Percentiles rank a stretch among this genome's conserved stretches.
These are phyloP conservation scores for Odontothrips loti DNA, from an alignment of 2,888 invertebrate species.

Conservation along the genomic window DNA sequence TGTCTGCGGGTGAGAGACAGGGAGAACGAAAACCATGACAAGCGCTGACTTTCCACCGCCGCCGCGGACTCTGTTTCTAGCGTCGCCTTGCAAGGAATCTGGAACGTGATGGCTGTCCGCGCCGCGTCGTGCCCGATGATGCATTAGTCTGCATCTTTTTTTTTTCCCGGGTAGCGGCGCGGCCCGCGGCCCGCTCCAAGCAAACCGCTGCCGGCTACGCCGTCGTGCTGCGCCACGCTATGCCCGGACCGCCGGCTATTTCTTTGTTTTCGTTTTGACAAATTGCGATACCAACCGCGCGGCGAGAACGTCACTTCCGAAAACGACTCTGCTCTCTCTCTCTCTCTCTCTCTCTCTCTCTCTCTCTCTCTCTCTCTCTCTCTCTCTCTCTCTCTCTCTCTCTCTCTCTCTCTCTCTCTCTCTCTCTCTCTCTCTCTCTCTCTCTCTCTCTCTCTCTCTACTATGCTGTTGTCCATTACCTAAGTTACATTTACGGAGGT, in stretches of 20 bases:
- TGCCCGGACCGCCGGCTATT: background rate
- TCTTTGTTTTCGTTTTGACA: background rate
- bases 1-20: too few species aligned
- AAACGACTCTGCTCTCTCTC: background rate
- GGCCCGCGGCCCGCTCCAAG: too few species aligned
- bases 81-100: background rate
- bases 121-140: background rate
- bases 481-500: too few species aligned
- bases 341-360: background rate
- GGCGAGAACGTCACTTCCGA: background rate
- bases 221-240: too few species aligned
- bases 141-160: background rate
- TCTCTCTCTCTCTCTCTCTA: conserved; percentile 3
- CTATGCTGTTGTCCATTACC: background rate
- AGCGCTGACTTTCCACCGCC: too few species aligned
- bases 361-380: background rate
- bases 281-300: background rate
- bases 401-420: background rate
- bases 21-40: too few species aligned
- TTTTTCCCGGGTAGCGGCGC: background rate
- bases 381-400: background rate
- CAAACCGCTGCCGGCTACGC: too few species aligned
- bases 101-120: background rate
- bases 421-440: conserved; percentile 15
- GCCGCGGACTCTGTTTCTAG: too few species aligned